phyloP scores from a whole-genome alignment of 2,113 vertebrate genomes.

The Callospermophilus lateralis region DNA sequence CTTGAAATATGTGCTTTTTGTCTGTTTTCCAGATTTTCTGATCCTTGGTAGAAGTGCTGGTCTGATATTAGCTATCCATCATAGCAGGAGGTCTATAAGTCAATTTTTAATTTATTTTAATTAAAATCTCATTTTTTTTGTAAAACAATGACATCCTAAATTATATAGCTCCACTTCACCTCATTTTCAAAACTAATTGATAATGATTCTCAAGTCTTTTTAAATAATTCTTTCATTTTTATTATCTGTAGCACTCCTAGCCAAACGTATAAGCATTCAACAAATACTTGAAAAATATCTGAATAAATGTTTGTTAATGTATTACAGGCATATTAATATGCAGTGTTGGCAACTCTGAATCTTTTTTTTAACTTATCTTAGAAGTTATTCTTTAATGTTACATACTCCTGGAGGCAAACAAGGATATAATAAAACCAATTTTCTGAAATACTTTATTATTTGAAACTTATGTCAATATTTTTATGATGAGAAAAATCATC shows the following conservation, averaged over 20 bases:
- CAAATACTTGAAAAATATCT: not conserved
- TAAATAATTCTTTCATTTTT: not conserved
- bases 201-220: not conserved
- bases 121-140: not conserved
- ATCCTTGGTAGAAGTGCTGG: not conserved
- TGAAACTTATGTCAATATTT: not conserved
- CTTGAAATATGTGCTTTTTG: not conserved
- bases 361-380: not conserved
- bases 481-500: not conserved
- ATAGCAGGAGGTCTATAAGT: not conserved
- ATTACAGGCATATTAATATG: not conserved
- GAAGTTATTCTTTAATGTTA: not conserved
- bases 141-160: not conserved
- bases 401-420: not conserved
- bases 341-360: not conserved
- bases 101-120: not conserved
- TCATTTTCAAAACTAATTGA: constrained; percentile 1
- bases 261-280: not conserved
- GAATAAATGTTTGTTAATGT: not conserved
- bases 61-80: not conserved
- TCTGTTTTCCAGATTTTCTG: not conserved
- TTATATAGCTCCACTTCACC: not conserved
- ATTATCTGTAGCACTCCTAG: not conserved
- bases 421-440: not conserved
- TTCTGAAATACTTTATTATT: not conserved